Evolutionary conservation across 2,797 vertebrate genomes (phyloP).

Genomic region (Bufotes viridis): DNA sequence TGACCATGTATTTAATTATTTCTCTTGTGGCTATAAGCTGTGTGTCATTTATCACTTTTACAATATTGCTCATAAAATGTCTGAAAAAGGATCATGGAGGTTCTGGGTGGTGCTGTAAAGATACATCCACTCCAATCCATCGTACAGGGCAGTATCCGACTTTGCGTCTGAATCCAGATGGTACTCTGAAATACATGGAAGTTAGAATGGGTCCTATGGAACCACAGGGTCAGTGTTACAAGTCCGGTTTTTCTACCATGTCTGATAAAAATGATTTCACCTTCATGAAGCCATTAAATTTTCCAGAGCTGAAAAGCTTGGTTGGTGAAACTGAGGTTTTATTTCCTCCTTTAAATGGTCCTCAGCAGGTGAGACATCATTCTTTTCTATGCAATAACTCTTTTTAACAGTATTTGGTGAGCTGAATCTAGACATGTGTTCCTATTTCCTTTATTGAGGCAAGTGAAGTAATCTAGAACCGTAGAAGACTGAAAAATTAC

Average conservation of each 20-base stretch:
- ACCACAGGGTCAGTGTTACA: slow-evolving; percentile 86
- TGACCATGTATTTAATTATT: slow-evolving; percentile 94
- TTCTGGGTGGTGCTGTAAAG: slow-evolving; percentile 69
- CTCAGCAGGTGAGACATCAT: slow-evolving; percentile 76
- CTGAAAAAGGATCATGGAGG: slow-evolving; percentile 67
- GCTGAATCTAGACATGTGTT: background rate
- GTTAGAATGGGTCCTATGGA: slow-evolving; percentile 89
- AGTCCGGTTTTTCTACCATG: slow-evolving; percentile 90
- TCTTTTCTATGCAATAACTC: slow-evolving; percentile 9
- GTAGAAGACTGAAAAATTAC: background rate
- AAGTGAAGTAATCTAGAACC: background rate
- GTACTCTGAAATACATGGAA: slow-evolving; percentile 96
- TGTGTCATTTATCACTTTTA: slow-evolving; percentile 86
- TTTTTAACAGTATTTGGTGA: background rate
- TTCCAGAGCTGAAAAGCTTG: slow-evolving; percentile 71
- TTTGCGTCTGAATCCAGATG: slow-evolving; percentile 91
- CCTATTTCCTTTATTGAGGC: background rate
- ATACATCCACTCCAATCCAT: slow-evolving; percentile 76
- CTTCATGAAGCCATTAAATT: slow-evolving; percentile 77
- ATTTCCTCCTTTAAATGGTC: slow-evolving; percentile 69
- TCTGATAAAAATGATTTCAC: slow-evolving; percentile 88
- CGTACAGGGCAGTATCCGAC: slow-evolving; percentile 87
- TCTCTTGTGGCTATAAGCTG: slow-evolving; percentile 86
- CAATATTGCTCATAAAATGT: slow-evolving; percentile 85
- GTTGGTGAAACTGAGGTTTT: slow-evolving; percentile 70